These are phyloP conservation scores for Xiphophorus couchianus DNA, from an alignment of 2,113 vertebrate genomes.

Conservation along the genomic window DNA sequence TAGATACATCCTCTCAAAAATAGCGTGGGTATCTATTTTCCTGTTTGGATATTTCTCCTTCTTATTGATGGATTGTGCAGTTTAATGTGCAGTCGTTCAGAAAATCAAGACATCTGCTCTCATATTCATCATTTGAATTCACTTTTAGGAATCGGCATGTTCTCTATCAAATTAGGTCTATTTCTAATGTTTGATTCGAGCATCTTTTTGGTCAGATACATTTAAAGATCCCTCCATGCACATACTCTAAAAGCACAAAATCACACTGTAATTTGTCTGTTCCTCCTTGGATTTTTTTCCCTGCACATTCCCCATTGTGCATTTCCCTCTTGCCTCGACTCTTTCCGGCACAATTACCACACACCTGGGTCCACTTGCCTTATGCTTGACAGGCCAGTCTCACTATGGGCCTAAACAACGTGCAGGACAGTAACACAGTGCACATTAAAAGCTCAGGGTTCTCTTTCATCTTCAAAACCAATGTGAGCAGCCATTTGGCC, in stretches of 20 bases:
- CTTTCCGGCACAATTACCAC: slow-evolving; percentile 54
- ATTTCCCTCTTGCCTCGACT: slow-evolving; percentile 29
- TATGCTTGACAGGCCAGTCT: slow-evolving; percentile 49
- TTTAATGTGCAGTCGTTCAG: too few relatives aligned
- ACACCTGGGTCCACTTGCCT: slow-evolving; percentile 66
- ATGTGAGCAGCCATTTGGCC: slow-evolving; percentile 51
- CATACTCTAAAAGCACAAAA: slow-evolving; percentile 1
- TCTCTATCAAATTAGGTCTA: neutral
- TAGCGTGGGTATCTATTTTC: too few relatives aligned
- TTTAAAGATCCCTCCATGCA: neutral
- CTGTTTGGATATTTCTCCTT: too few relatives aligned
- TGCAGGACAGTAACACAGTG: slow-evolving; percentile 43
- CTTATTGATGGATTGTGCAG: too few relatives aligned
- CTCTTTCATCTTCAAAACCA: slow-evolving; percentile 57
- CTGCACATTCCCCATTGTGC: slow-evolving; percentile 36
- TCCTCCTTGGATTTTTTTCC: slow-evolving; percentile 36
- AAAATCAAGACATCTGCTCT: too few relatives aligned
- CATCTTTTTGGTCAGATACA: neutral
- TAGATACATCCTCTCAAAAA: too few relatives aligned
- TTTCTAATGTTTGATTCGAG: neutral
- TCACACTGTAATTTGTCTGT: slow-evolving; percentile 6
- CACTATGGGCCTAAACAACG: slow-evolving; percentile 48
- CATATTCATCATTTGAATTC: too few relatives aligned
- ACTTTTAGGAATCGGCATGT: neutral
- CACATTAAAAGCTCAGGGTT: slow-evolving; percentile 53